Conservation (phyloP, 2,888 invertebrate species). For the Trachelus troglodyta region DNA sequence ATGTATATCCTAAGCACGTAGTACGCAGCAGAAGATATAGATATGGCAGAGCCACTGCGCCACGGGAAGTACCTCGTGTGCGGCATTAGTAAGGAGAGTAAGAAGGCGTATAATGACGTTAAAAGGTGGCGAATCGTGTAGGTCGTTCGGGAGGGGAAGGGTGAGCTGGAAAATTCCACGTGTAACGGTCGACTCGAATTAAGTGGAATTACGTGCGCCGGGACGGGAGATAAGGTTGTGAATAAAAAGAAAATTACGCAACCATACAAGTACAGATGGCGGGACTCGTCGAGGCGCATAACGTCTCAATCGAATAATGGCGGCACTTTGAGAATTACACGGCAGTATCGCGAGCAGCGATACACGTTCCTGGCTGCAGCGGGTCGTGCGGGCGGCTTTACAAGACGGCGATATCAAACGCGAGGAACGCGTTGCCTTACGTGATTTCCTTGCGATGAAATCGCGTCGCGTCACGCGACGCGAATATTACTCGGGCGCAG, state of each 20-base stretch:
- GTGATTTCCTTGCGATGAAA: not conserved
- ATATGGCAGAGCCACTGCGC: not conserved
- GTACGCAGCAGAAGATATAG: not conserved
- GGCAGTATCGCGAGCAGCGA: not conserved
- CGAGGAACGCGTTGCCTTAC: not conserved
- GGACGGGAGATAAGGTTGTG: not conserved
- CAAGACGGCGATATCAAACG: not conserved
- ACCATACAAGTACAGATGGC: not conserved
- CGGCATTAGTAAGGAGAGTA: not conserved
- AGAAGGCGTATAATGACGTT: not conserved
- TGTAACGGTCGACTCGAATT: not conserved
- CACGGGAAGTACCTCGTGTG: not conserved
- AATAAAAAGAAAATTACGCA: not conserved
- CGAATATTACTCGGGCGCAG: not conserved
- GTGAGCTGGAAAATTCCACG: not conserved
- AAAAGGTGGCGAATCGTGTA: not conserved
- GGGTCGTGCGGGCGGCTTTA: not conserved
- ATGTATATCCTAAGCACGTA: not conserved
- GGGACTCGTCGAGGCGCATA: not conserved
- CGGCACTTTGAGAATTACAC: not conserved
- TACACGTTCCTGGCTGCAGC: not conserved
- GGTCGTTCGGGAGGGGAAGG: not conserved
- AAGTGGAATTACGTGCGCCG: not conserved
- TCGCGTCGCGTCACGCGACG: not conserved
- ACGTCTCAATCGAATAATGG: not conserved